Base-by-base conservation (phyloP, 2,797 vertebrate genomes). In the Prionace glauca region DNA sequence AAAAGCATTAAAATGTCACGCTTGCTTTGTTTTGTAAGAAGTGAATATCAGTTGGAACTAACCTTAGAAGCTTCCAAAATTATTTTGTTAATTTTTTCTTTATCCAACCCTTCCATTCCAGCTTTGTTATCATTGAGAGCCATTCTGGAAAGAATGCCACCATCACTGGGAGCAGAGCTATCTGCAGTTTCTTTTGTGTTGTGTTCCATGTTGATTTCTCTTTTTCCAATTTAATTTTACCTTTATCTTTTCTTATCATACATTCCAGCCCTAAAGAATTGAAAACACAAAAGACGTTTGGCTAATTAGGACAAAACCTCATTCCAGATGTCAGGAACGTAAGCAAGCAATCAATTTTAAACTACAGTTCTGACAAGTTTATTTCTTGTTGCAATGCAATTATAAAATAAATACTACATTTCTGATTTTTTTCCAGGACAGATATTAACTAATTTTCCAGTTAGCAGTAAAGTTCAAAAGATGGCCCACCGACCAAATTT, bases 41-140 rank as follows among this genome's bases (percentile, higher is more conserved):
- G 67, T 69, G 1, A 92, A 45, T 41, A 12, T 91, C 41, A 29
- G 65, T 4, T 32, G 29, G 29, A 60, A 71, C 72, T 50, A 96
- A 99, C 99, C 98, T 99, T 99, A 71, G 99, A 99, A 62, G 98
- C 96, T 96, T 99, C 98, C 98, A 99, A 98, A 97, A 99, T 99
- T 97, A 99, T 99, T 97, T 98, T 99, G 97, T 99, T 99, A 97
- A 99, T 99, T 97, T 98, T 99, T 95, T 99, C 98, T 97, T 98
- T 98, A 97, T 99, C 98, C 95, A 99, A 97, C 95, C 99, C 99
- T 96, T 99, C 98, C 99, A 99, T 99, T 94, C 99, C 99, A 96
- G 99, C 99, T 97, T 99, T 99, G 97, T 99, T 99, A 97, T 99
- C 99, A 96, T 99, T 99, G 96, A 99, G 98, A 60, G 98, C 98